These are phyloP conservation scores for Tragelaphus imberbis DNA, from an alignment of 2,113 vertebrate species.

Conservation along the genomic window DNA sequence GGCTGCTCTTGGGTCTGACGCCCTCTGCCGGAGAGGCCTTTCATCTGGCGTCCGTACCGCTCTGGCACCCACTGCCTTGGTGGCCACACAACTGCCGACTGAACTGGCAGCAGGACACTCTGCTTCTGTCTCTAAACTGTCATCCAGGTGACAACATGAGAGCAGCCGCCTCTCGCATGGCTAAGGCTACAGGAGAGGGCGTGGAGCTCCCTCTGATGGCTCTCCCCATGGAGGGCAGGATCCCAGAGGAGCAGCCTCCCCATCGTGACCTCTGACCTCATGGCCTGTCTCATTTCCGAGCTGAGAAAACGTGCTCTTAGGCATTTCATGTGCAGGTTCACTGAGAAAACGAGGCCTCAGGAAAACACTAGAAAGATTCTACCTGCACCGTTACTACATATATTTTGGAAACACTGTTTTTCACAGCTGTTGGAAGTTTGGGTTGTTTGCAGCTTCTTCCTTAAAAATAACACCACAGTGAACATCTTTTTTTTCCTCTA, in stretches of 20 bases:
- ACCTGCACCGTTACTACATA: neutral
- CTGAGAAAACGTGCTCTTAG: neutral
- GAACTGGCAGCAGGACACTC: neutral
- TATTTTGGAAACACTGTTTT: neutral
- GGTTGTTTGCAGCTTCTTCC: neutral
- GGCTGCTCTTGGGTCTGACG: neutral
- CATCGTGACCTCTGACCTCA: neutral
- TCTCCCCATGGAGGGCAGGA: neutral
- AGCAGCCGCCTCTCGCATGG: neutral
- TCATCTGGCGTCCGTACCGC: accelerated
- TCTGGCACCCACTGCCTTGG: neutral
- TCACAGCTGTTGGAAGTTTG: neutral
- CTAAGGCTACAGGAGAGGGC: neutral
- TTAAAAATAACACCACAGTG: neutral
- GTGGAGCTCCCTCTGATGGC: neutral
- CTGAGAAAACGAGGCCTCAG: neutral
- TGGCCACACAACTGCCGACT: neutral
- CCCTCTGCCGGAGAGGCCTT: neutral
- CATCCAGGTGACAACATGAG: neutral
- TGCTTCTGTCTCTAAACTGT: neutral
- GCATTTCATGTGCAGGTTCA: neutral
- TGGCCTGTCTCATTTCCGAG: neutral
- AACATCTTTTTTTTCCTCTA: neutral
- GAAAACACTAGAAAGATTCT: neutral
- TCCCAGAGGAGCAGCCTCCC: neutral